Evolutionary conservation across 2,888 invertebrate genomes (phyloP).

Genomic region (Phengaris alcon): DNA sequence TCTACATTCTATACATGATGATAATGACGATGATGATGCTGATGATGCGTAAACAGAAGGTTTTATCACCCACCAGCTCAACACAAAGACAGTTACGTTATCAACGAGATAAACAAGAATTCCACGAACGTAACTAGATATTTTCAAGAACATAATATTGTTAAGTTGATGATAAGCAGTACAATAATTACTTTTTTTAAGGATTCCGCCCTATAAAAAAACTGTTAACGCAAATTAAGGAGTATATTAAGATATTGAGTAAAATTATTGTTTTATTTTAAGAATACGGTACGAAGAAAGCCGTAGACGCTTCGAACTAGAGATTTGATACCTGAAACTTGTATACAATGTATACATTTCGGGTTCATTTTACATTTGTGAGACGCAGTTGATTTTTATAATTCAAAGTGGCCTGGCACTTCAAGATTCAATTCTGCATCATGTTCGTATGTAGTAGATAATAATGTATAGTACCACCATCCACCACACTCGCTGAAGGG

Average conservation of each 20-base stretch:
- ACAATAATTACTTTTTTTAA: conserved; percentile 11
- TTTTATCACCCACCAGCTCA: neutral
- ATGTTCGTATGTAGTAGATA: neutral
- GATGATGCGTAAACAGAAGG: conserved; percentile 1
- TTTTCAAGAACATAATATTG: neutral
- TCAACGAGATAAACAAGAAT: conserved; percentile 19
- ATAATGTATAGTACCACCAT: neutral
- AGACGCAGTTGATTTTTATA: no score
- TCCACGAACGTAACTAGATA: neutral
- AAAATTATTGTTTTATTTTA: neutral
- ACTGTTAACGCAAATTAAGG: neutral
- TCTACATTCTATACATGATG: no score
- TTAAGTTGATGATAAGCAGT: neutral
- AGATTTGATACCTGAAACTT: neutral
- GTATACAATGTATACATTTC: neutral
- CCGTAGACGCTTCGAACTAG: neutral
- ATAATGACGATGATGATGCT: neutral
- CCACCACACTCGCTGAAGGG: neutral
- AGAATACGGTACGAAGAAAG: neutral
- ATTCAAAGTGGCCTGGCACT: neutral
- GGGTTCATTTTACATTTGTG: neutral
- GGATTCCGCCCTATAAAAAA: conserved; percentile 11
- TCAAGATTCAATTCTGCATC: neutral
- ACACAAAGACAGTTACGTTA: conserved; percentile 20
- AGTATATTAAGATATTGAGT: neutral